These are phyloP conservation scores for Parascotia fuliginaria DNA, from an alignment of 2,888 invertebrate species.

Conservation along the genomic window DNA sequence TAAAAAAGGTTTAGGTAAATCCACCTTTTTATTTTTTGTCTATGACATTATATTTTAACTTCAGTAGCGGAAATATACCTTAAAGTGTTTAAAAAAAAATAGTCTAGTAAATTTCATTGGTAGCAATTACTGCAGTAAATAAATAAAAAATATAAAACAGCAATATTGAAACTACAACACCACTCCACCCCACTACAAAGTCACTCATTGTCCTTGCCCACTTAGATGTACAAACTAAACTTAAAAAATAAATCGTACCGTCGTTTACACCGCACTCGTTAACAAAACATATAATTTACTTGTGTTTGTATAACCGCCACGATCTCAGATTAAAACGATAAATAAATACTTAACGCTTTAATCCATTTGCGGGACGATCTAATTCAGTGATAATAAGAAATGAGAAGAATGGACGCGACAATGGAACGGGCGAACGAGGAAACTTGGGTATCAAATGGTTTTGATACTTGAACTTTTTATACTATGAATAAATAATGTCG, in stretches of 20 bases:
- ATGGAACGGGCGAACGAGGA: slow-evolving; percentile 35
- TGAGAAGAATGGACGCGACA: slow-evolving; percentile 62
- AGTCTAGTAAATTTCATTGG: too few species aligned
- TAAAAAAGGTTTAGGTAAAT: too few species aligned
- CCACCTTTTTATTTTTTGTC: too few species aligned
- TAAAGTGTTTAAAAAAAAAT: too few species aligned
- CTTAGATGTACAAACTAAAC: slow-evolving; percentile 36
- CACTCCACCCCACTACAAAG: slow-evolving; percentile 22
- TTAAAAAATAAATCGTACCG: slow-evolving; percentile 37
- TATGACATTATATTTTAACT: too few species aligned
- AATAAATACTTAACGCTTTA: slow-evolving; percentile 81
- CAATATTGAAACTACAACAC: background rate
- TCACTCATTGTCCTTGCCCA: slow-evolving; percentile 28
- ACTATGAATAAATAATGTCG: too few species aligned
- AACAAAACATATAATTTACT: slow-evolving; percentile 78
- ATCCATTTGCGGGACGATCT: slow-evolving; percentile 77
- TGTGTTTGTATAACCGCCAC: slow-evolving; percentile 74
- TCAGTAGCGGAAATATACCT: too few species aligned
- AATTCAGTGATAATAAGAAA: slow-evolving; percentile 67
- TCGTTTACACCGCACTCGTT: slow-evolving; percentile 20
- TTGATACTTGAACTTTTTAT: slow-evolving; percentile 50
- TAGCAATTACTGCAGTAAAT: too few species aligned
- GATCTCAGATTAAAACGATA: slow-evolving; percentile 77
- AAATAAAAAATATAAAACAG: background rate
- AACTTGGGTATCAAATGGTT: slow-evolving; percentile 1